Conservation (phyloP, 2,888 invertebrate genomes). For the Tineola bisselliella region DNA sequence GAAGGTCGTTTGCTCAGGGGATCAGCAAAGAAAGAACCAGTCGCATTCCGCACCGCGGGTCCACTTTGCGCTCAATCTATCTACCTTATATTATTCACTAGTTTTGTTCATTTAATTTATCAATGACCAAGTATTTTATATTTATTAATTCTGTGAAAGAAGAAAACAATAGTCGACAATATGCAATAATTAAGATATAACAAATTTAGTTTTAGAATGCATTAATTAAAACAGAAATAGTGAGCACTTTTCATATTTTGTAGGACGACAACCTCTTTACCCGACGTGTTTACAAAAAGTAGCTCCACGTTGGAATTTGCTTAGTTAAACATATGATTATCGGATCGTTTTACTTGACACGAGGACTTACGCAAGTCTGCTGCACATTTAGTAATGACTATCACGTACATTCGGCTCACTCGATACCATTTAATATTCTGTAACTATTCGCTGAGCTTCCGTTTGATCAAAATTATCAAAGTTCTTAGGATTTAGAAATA, state of each 20-base stretch:
- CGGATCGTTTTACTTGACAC: conserved; percentile 32
- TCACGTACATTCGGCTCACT: conserved; percentile 33
- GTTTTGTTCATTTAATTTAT: neutral
- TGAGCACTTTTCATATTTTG: neutral
- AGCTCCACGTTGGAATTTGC: neutral
- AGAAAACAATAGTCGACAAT: neutral
- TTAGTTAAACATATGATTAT: conserved; percentile 9
- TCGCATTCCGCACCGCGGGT: conserved; percentile 28
- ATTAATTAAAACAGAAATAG: neutral
- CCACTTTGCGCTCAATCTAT: neutral
- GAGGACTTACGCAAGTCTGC: conserved; percentile 37
- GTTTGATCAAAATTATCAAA: conserved; percentile 22
- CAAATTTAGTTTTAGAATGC: neutral
- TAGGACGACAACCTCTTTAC: neutral
- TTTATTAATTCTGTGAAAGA: neutral
- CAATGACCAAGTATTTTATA: neutral
- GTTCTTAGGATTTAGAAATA: neutral
- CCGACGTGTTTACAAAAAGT: neutral
- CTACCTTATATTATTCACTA: neutral
- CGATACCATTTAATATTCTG: conserved; percentile 34
- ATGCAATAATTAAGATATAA: neutral
- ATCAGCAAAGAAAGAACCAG: conserved; percentile 28
- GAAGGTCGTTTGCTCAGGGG: conserved; percentile 21
- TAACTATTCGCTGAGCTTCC: conserved; percentile 28
- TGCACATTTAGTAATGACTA: conserved; percentile 35